phyloP scores from a whole-genome alignment of 2,888 invertebrate species.

The Apodemia hepburni region DNA sequence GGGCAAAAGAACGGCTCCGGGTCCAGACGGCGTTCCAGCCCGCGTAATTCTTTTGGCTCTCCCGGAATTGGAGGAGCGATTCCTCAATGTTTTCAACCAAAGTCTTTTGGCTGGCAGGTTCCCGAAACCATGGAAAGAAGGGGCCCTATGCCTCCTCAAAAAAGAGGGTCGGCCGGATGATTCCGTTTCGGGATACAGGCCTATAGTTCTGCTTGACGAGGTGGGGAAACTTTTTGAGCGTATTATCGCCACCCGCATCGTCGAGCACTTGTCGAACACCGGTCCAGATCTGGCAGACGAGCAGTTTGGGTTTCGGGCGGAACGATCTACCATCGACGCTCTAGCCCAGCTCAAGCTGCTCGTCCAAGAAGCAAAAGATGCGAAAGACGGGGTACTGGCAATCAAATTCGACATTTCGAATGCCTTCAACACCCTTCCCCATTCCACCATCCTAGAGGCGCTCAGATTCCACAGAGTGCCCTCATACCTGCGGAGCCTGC shows the following conservation, averaged over 20 bases:
- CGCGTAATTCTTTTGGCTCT: too few relatives aligned
- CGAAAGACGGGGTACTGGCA: constrained; percentile 29
- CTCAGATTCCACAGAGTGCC: too few relatives aligned
- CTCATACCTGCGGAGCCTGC: too few relatives aligned
- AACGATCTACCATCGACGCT: constrained; percentile 25
- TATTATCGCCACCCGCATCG: too few relatives aligned
- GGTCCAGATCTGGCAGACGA: constrained; percentile 22
- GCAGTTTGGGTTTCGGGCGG: constrained; percentile 11
- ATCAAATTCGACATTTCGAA: constrained; percentile 34
- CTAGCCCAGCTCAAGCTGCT: constrained; percentile 18
- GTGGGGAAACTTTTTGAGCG: constrained; percentile 31
- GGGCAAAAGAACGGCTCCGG: background rate
- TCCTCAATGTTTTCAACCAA: constrained; percentile 17
- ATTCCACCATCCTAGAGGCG: too few relatives aligned
- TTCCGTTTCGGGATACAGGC: constrained; percentile 27
- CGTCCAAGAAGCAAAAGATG: constrained; percentile 18
- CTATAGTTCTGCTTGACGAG: constrained; percentile 31
- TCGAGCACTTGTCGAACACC: constrained; percentile 20
- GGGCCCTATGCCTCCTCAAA: constrained; percentile 23
- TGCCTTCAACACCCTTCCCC: constrained; percentile 34
- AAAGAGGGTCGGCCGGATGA: constrained; percentile 23
- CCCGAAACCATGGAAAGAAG: too few relatives aligned
- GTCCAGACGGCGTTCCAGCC: too few relatives aligned
- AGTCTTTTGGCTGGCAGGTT: constrained; percentile 18
- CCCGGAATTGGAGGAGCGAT: constrained; percentile 8